phyloP scores from a whole-genome alignment of 2,888 invertebrate species.

The Phaedon cochleariae region DNA sequence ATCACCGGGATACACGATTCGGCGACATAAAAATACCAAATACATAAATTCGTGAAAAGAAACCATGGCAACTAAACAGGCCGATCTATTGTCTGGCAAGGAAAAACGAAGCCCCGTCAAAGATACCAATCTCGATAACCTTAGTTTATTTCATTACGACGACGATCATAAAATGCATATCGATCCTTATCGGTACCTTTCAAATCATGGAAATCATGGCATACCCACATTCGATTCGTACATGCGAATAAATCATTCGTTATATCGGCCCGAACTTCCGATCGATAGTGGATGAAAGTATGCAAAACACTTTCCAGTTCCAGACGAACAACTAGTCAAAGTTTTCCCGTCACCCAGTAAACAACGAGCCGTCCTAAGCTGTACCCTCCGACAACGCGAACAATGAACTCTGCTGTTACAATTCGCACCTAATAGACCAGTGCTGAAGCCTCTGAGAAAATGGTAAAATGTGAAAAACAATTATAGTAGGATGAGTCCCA shows the following conservation, averaged over 20 bases:
- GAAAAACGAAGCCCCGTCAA: not conserved
- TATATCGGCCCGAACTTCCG: conserved; percentile 57
- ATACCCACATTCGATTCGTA: not conserved
- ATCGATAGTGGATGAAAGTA: conserved; percentile 58
- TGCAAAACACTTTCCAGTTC: conserved; percentile 50
- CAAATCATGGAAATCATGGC: no score
- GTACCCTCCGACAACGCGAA: no score
- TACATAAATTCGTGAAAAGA: conserved; percentile 7
- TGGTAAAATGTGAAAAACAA: no score
- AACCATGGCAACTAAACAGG: conserved; percentile 20
- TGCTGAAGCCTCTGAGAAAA: no score
- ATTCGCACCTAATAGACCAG: no score
- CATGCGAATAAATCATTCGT: conserved; percentile 47
- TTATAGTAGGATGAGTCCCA: no score
- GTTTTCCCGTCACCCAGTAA: conserved; percentile 53
- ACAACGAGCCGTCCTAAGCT: no score
- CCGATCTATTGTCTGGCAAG: conserved; percentile 4
- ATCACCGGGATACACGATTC: not conserved
- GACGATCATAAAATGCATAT: not conserved
- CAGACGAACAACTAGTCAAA: conserved; percentile 56
- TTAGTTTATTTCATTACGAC: not conserved
- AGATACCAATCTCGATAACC: not conserved
- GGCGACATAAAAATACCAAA: conserved; percentile 4
- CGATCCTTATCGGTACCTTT: not conserved
- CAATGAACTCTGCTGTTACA: no score